phyloP scores from a whole-genome alignment of 2,797 vertebrate genomes.

The Gymnothorax reevesii region DNA sequence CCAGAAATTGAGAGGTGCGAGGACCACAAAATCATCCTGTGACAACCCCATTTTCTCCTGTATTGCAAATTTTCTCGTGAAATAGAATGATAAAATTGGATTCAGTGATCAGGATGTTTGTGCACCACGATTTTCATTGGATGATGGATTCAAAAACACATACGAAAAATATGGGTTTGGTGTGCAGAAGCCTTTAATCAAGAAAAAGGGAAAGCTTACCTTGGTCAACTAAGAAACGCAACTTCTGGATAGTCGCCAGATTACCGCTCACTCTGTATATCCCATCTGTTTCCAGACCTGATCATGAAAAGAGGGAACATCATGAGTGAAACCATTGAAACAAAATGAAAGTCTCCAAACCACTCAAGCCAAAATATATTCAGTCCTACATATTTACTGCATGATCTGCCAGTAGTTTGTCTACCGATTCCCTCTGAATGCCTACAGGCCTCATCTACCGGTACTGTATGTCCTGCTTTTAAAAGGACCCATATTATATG shows the following conservation, averaged over 20 bases:
- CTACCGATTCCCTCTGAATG: neutral
- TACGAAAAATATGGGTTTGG: no score
- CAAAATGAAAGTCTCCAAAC: neutral
- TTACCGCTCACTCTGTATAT: slow-evolving; percentile 19
- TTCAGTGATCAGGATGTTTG: no score
- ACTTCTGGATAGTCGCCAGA: slow-evolving; percentile 13
- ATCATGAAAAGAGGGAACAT: neutral
- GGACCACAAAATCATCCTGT: no score
- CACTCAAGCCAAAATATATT: neutral
- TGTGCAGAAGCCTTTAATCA: neutral
- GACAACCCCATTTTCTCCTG: no score
- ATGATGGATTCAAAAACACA: no score
- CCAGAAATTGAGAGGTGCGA: no score
- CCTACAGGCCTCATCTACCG: no score
- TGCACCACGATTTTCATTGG: no score
- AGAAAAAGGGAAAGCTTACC: neutral
- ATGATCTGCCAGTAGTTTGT: neutral
- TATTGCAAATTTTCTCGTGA: no score
- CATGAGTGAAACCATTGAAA: neutral
- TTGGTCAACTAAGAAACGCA: slow-evolving; percentile 17
- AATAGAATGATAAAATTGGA: no score
- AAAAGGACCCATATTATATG: neutral
- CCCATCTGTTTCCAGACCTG: slow-evolving; percentile 7
- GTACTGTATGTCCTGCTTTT: neutral
- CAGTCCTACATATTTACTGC: neutral